Percentiles rank a stretch among this genome's conserved stretches.
These are phyloP conservation scores for Steatornis caripensis DNA, from an alignment of 2,113 vertebrate species.

Conservation along the genomic window DNA sequence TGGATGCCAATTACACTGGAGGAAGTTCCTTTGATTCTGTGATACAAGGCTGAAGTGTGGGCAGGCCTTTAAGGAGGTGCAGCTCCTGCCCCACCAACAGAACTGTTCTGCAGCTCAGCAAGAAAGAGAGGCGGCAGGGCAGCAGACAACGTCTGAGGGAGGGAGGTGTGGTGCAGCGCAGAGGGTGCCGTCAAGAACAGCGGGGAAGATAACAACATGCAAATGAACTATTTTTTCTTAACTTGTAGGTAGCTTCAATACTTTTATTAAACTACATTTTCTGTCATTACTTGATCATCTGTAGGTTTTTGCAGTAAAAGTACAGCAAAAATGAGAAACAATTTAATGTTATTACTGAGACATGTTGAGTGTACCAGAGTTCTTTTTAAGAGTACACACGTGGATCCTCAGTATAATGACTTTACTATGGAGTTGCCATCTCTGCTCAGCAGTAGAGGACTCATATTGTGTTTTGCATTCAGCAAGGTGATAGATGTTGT, in stretches of 20 bases:
- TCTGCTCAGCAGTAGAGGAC: background rate
- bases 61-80: background rate
- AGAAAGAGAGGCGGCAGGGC: fast-evolving
- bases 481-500: background rate
- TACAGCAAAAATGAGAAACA: background rate
- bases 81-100: background rate
- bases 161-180: background rate
- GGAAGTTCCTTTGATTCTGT: background rate
- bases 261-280: background rate
- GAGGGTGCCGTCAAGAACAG: background rate
- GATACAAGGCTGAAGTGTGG: background rate
- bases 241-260: background rate
- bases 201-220: background rate
- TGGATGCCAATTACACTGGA: background rate
- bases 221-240: background rate
- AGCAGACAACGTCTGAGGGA: background rate
- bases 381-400: background rate
- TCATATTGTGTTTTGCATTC: background rate
- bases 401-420: background rate
- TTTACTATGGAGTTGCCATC: background rate
- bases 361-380: background rate
- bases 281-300: background rate
- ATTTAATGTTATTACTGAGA: background rate
- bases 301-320: background rate
- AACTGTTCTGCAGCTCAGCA: background rate